phyloP scores from a whole-genome alignment of 2,113 vertebrate species.

The Hyla sarda region DNA sequence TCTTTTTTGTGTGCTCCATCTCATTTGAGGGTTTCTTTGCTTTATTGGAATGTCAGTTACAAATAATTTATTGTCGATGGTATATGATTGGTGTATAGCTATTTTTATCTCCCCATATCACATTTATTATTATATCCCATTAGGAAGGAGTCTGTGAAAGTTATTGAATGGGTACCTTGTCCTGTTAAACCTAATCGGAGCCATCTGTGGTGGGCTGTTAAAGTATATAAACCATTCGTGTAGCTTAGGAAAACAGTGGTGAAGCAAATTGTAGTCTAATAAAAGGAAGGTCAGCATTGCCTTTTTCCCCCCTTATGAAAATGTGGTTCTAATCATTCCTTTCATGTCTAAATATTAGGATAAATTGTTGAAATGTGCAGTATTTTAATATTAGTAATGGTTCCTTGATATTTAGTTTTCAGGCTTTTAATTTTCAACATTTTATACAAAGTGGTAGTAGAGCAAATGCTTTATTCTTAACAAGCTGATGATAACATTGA shows the following conservation, averaged over 20 bases:
- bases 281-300: constrained; percentile 77
- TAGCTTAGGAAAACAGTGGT: constrained; percentile 72
- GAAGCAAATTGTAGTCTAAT: constrained; percentile 86
- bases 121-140: constrained; percentile 73
- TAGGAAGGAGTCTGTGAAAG: constrained; percentile 71
- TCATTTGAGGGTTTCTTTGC: constrained; percentile 57
- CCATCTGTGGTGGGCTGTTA: constrained; percentile 78
- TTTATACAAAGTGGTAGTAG: constrained; percentile 43
- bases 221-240: constrained; percentile 69
- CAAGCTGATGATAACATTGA: constrained; percentile 55
- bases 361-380: constrained; percentile 48
- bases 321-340: constrained; percentile 75
- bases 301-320: constrained; percentile 63
- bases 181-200: constrained; percentile 77
- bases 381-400: constrained; percentile 41
- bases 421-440: constrained; percentile 38
- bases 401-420: constrained; percentile 33
- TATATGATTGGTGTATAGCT: constrained; percentile 61
- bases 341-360: constrained; percentile 66
- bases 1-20: not conserved
- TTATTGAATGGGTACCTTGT: constrained; percentile 71
- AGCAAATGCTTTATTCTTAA: constrained; percentile 40
- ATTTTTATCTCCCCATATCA: constrained; percentile 64
- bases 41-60: constrained; percentile 54
- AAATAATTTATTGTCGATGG: constrained; percentile 61